Evolutionary conservation across 2,113 vertebrate genomes (phyloP).

Genomic region (Sturnira hondurensis): DNA sequence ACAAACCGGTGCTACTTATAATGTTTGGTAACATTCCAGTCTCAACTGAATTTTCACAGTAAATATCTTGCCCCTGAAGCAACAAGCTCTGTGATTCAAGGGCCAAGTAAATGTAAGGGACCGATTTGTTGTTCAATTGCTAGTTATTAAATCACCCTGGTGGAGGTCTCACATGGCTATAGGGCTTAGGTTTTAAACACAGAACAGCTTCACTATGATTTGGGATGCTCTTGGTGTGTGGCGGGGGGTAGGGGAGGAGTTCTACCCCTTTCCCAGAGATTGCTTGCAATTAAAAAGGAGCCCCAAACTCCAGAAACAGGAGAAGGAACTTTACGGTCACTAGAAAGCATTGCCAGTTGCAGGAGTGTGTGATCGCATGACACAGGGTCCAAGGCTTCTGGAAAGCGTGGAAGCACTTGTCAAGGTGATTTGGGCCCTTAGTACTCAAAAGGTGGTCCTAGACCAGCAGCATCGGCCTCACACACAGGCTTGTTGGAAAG

Average conservation of each 20-base stretch:
- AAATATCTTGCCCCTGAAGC: slow-evolving; percentile 29
- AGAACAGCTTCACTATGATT: neutral
- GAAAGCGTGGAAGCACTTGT: neutral
- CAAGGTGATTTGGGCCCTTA: neutral
- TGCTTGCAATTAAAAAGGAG: neutral
- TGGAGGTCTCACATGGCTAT: neutral
- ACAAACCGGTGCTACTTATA: slow-evolving; percentile 47
- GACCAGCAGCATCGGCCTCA: neutral
- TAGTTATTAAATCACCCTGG: slow-evolving; percentile 26
- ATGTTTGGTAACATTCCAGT: slow-evolving; percentile 62
- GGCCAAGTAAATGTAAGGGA: neutral
- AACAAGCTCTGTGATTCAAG: slow-evolving; percentile 37
- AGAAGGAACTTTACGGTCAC: neutral
- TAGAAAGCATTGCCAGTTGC: neutral
- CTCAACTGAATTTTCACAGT: slow-evolving; percentile 30
- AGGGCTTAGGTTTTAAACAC: neutral
- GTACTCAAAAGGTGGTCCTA: neutral
- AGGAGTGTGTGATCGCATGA: neutral
- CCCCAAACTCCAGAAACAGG: neutral
- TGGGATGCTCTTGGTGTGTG: neutral
- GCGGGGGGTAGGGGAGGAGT: neutral
- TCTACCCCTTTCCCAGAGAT: neutral
- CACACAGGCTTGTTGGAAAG: neutral
- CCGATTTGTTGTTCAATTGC: neutral
- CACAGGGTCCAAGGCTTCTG: neutral